Conservation (phyloP, 2,113 vertebrate genomes). For the Mustela nigripes region DNA sequence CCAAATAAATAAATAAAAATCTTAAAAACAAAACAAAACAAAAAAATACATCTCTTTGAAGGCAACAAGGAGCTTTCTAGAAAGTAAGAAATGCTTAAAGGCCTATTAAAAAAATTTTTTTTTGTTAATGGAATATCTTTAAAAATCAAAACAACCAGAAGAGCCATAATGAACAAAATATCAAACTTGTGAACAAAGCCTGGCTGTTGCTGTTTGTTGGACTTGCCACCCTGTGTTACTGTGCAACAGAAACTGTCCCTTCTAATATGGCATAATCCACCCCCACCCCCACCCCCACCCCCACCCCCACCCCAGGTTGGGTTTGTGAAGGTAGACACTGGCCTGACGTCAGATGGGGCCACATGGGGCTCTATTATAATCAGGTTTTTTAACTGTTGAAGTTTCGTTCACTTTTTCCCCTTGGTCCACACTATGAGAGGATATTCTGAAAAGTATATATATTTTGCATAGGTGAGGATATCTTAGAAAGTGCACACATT, state of each 20-base stretch:
- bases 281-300: not conserved
- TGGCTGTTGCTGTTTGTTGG: not conserved
- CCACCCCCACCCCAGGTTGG: not conserved
- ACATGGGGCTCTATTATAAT: accelerated
- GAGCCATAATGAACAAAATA: not conserved
- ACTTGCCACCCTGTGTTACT: not conserved
- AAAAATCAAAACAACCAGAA: not conserved
- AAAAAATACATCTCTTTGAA: not conserved
- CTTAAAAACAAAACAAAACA: too few relatives aligned
- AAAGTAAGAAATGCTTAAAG: not conserved
- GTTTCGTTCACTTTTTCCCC: not conserved
- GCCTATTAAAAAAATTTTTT: not conserved
- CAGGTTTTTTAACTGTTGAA: not conserved
- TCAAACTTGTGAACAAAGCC: not conserved
- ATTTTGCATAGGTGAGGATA: not conserved
- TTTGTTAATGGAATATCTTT: not conserved
- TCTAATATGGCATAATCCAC: accelerated
- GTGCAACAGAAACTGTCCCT: not conserved
- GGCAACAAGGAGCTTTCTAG: not conserved
- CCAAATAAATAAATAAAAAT: too few relatives aligned
- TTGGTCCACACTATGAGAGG: not conserved
- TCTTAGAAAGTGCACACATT: not conserved
- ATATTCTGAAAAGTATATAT: not conserved
- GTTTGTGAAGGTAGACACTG: not conserved
- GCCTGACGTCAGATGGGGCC: not conserved